Conservation (phyloP, 2,113 vertebrate species). For the Channa argus region DNA sequence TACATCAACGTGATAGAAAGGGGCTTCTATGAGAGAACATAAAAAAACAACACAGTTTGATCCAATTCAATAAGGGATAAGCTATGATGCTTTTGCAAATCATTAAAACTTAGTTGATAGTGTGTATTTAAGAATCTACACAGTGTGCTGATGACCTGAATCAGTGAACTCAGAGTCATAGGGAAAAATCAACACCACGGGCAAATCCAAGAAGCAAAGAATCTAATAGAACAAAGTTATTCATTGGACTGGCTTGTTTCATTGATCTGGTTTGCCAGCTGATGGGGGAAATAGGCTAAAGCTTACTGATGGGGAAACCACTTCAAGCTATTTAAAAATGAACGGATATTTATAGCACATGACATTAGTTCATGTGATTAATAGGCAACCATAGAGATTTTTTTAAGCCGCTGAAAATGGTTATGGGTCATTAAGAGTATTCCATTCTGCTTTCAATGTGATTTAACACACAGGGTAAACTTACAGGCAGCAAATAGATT, state of each 20-base stretch:
- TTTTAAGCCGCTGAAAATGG: slow-evolving; percentile 42
- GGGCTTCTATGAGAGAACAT: slow-evolving; percentile 52
- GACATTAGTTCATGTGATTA: slow-evolving; percentile 40
- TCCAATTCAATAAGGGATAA: slow-evolving; percentile 20
- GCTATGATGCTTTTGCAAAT: slow-evolving; percentile 14
- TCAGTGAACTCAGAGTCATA: slow-evolving; percentile 22
- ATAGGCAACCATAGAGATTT: slow-evolving; percentile 13
- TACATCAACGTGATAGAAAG: slow-evolving; percentile 69
- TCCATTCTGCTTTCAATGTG: slow-evolving; percentile 14
- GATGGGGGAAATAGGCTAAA: slow-evolving; percentile 40
- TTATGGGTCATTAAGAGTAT: slow-evolving; percentile 33
- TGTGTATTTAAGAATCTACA: slow-evolving; percentile 4
- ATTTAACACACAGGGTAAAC: slow-evolving; percentile 36
- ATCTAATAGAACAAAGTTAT: slow-evolving; percentile 27
- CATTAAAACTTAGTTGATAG: slow-evolving; percentile 18
- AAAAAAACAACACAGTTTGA: slow-evolving; percentile 50
- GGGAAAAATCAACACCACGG: slow-evolving; percentile 4
- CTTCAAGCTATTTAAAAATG: slow-evolving; percentile 40
- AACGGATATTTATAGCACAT: slow-evolving; percentile 39
- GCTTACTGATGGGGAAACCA: slow-evolving; percentile 57
- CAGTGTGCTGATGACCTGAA: slow-evolving; percentile 3
- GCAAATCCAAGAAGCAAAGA: slow-evolving; percentile 25
- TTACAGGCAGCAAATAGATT: slow-evolving; percentile 24
- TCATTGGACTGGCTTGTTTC: slow-evolving; percentile 31
- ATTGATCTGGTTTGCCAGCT: slow-evolving; percentile 61